A percentile compares a stretch with the other conserved stretches of the same genome.
Evolutionary conservation across 53 echinoderm and acorn worm genomes (phyloP).

Genomic region (Holothuria leucospilota): DNA sequence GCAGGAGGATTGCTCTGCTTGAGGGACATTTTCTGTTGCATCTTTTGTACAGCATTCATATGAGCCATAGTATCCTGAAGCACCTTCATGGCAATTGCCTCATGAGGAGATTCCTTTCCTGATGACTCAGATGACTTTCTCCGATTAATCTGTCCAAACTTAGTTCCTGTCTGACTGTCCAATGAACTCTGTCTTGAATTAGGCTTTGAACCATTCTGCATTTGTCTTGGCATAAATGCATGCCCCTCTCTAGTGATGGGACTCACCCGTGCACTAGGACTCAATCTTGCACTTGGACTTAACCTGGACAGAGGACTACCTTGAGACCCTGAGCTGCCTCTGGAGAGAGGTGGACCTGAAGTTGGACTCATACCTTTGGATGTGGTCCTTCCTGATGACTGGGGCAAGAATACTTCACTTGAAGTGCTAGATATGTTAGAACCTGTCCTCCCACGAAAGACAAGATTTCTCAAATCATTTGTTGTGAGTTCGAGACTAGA

Average conservation of each 20-base stretch:
- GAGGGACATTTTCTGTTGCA: constrained; percentile 80
- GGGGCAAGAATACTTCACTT: constrained; percentile 45
- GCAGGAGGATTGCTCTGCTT: constrained; percentile 58
- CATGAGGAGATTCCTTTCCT: constrained; percentile 75
- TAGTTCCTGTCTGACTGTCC: constrained; percentile 60
- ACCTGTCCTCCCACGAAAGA: constrained; percentile 43
- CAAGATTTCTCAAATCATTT: constrained; percentile 41
- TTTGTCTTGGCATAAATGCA: neutral
- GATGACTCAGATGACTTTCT: constrained; percentile 63
- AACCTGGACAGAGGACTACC: constrained; percentile 35
- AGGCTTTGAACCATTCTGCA: constrained; percentile 27
- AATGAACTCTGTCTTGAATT: constrained; percentile 39
- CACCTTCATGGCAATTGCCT: constrained; percentile 90
- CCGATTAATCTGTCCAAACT: constrained; percentile 55
- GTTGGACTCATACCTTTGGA: neutral
- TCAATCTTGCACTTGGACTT: constrained; percentile 67
- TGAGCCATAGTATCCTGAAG: constrained; percentile 91
- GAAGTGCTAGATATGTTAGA: constrained; percentile 46
- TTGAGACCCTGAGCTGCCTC: constrained; percentile 26
- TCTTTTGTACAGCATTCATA: constrained; percentile 95
- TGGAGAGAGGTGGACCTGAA: constrained; percentile 17
- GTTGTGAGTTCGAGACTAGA: constrained; percentile 49
- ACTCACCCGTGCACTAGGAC: constrained; percentile 60
- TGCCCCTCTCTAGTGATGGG: constrained; percentile 61
- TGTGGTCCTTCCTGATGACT: neutral